Conservation (phyloP, 2,888 invertebrate species). For the Cephalotes varians region DNA sequence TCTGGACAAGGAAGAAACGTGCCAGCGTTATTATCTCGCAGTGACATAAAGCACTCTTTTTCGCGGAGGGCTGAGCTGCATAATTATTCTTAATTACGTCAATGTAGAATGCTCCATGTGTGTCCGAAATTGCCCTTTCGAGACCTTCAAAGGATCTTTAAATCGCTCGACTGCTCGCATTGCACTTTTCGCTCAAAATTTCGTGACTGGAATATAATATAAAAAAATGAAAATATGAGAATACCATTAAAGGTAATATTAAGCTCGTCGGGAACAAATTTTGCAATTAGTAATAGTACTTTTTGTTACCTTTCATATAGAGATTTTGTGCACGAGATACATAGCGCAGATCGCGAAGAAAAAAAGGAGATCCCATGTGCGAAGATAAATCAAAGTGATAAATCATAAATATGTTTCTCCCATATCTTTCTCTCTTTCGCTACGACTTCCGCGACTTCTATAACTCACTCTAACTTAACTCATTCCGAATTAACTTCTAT, state of each 20-base stretch:
- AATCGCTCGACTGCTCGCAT: constrained; percentile 18
- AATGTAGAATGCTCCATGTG: neutral
- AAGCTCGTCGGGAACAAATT: constrained; percentile 4
- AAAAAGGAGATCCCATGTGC: neutral
- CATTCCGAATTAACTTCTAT: constrained; percentile 10
- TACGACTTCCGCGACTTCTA: constrained; percentile 11
- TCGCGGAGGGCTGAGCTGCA: constrained; percentile 9
- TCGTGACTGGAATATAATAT: constrained; percentile 18
- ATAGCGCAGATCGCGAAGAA: neutral
- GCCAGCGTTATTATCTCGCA: constrained; percentile 45
- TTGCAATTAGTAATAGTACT: neutral
- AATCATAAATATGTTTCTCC: neutral
- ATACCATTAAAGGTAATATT: neutral
- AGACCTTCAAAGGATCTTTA: constrained; percentile 15
- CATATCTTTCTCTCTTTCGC: neutral
- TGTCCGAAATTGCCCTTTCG: constrained; percentile 36
- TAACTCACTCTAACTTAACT: constrained; percentile 18
- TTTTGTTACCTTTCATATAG: neutral
- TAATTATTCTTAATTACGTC: constrained; percentile 49
- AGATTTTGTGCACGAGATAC: neutral
- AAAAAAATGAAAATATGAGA: neutral
- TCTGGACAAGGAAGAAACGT: constrained; percentile 3
- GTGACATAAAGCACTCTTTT: constrained; percentile 33
- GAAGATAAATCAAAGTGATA: constrained; percentile 2
- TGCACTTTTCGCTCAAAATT: constrained; percentile 21